Evolutionary conservation across 2,888 invertebrate species (phyloP), one percentile per base, ranked within the genome.

Genomic region (Pandemis heparana): DNA sequence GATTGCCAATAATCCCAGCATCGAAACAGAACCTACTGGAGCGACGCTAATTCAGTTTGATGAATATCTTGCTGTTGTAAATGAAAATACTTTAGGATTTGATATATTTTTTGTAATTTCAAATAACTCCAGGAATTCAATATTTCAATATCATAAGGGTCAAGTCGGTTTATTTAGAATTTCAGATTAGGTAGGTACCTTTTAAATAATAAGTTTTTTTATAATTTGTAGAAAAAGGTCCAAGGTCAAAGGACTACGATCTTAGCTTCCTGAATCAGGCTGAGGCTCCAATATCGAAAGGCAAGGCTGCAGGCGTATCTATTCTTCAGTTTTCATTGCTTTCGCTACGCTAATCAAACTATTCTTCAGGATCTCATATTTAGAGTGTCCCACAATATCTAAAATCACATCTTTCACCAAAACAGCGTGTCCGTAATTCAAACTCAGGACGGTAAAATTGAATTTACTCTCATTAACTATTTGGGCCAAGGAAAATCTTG

Each of bases 371-470:
- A 12, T 56, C 10, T 56, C 23, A 23, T 56, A 56, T 12, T 56
- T 56, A 5, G 56, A 12, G 12, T 23, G 1, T 56, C 5, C 9
- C 18, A 1, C 23, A 23, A 0, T 2, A 5, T 12, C 56, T 38
- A 1, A n/a, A 8, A 38, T 60, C 38, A 60, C 14, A n/a, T 60
- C 14, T 60, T 60, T 38, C 6, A n/a, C 60, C 38, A 60, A 38
- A 38, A 38, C 38, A 60, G 60, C 60, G 7, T 60, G 38, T n/a
- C n/a, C 38, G 14, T n/a, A 38, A 32, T 38, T n/a, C 8, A 60
- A n/a, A 60, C 38, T 60, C 7, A 60, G 14, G 32, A 60, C 38
- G 38, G 60, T n/a, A 60, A 60, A 60, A 38, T 60, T 12, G 38
- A 14, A 60, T 60, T n/a, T 60, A 6, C n/a, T 60, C 32, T 60